A percentile compares a stretch with the other conserved stretches of the same genome.
Evolutionary conservation across 2,888 invertebrate species (phyloP).

Genomic region (Cheilosia vernalis): DNA sequence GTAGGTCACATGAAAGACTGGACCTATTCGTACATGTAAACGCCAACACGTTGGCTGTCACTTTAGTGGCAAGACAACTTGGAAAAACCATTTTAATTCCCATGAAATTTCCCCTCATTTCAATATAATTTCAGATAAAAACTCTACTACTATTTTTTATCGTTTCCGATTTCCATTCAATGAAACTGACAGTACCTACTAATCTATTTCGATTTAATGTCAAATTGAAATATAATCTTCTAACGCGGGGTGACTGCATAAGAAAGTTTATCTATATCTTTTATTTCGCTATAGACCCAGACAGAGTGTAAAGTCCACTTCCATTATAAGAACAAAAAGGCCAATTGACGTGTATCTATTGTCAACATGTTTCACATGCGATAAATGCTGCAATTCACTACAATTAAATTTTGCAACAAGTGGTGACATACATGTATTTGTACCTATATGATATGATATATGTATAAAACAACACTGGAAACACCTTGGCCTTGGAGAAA

Average conservation of each 20-base stretch:
- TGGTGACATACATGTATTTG: neutral
- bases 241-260: neutral
- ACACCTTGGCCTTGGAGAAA: neutral
- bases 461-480: neutral
- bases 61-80: too few relatives aligned
- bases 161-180: slow-evolving; percentile 8
- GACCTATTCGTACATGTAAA: too few relatives aligned
- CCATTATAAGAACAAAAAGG: neutral
- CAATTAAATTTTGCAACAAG: slow-evolving; percentile 10
- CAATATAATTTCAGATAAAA: neutral
- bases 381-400: neutral
- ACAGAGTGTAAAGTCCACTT: slow-evolving; percentile 11
- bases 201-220: slow-evolving; percentile 1
- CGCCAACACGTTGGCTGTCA: too few relatives aligned
- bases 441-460: too few relatives aligned
- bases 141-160: neutral
- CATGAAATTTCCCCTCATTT: neutral
- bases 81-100: too few relatives aligned
- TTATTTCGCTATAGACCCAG: neutral
- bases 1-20: too few relatives aligned
- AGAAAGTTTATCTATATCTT: neutral
- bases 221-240: slow-evolving; percentile 7
- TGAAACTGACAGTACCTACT: neutral
- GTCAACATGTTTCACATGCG: neutral
- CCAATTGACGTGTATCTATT: slow-evolving; percentile 5